Evolutionary conservation across 35 echinoderm and acorn worm genomes (phyloP), one percentile per base, ranked within the genome.

Genomic region (Diadema setosum): DNA sequence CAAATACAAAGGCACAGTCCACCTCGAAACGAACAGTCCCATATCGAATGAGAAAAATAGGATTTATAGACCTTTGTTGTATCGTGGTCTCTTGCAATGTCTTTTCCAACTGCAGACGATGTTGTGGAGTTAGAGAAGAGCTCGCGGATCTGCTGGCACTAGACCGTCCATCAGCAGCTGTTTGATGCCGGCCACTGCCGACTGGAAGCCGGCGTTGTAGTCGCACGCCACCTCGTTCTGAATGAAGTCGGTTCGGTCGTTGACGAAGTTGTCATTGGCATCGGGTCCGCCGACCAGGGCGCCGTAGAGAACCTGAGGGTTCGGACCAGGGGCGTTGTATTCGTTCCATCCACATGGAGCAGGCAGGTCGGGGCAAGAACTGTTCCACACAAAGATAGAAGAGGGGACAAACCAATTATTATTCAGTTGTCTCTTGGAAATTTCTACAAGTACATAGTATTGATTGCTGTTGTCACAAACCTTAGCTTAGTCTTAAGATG

Each of bases 271-370:
- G 57, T 96, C 94, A 20, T 84, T 74, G 1, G 20, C 1, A 39
- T 96, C 69, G 0, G 94, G 94, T n/a, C 94, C 94, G 37, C 94
- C 94, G 29, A 96, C 89, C 17, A 96, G 64, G 12, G 94, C 94
- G 12, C 94, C 94, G 45, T 91, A 52, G 39, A 96, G 57, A 24
- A 85, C 60, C 45, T 96, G 94, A 3, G 85, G 94, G 29, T 96
- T 96, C 14, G 94, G 89, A 16, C 65, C 81, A 4, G 42, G 24
- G 27, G 25, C 36, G 42, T 61, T 30, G 45, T 80, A 88, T 6
- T 96, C 63, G 59, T 29, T 59, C 65, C 75, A 96, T n/a, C 60
- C 64, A 44, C 94, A 96, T 3, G 94, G 49, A 3, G 39, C 67
- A 2, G 85, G 78, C 43, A 27, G 0, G 42, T 90, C 83, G 0